Evolutionary conservation across 1,140 invertebrate genomes (phyloP).

Genomic region (Palaemon carinicauda): DNA sequence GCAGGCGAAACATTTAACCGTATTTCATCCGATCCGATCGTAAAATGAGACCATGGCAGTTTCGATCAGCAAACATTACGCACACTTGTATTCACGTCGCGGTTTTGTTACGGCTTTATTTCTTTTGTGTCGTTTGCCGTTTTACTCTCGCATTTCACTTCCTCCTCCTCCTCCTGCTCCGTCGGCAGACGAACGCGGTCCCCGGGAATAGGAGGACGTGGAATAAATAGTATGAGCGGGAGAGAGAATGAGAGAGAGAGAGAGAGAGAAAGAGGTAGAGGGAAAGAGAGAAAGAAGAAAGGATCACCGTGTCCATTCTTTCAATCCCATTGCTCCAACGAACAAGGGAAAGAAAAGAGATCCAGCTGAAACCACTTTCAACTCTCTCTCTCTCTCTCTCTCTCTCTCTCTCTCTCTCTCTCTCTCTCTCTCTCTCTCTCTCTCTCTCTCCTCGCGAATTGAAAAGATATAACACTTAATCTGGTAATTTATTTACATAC

Average conservation of each 20-base stretch:
- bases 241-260: neutral
- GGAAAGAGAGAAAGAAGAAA: neutral
- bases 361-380: no score
- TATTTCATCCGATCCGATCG: neutral
- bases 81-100: no score
- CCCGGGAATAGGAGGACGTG: neutral
- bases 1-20: neutral
- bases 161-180: neutral
- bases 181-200: neutral
- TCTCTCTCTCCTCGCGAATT: no score
- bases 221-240: neutral
- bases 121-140: neutral
- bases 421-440: no score
- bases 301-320: neutral
- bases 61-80: no score
- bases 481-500: no score
- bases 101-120: no score
- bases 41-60: no score
- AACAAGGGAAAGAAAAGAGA: no score
- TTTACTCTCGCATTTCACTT: neutral
- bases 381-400: neutral
- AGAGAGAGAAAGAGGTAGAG: slow-evolving; percentile 2
- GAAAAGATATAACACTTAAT: no score
- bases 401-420: neutral
- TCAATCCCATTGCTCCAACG: no score